Conservation (phyloP, 2,113 vertebrate species). For the Procavia capensis region DNA sequence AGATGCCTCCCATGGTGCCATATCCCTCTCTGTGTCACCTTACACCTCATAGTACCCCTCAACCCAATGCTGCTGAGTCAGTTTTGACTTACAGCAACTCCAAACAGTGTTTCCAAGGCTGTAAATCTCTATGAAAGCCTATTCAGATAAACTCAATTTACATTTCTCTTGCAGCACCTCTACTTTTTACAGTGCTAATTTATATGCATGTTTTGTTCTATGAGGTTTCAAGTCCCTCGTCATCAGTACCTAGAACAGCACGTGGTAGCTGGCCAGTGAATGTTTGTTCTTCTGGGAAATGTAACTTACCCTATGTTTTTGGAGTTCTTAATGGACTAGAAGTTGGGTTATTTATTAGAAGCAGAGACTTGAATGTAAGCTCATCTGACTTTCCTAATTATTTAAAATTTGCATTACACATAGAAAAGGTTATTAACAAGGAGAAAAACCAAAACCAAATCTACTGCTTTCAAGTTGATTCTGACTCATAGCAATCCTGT, state of each 20-base stretch:
- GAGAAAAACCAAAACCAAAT: background rate
- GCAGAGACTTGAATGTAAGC: conserved; percentile 24
- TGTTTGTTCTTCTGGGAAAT: background rate
- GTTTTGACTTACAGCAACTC: too few species aligned
- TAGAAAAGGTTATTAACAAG: conserved; percentile 32
- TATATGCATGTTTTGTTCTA: background rate
- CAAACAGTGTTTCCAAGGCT: too few species aligned
- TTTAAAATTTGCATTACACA: background rate
- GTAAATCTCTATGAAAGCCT: background rate
- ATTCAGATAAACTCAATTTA: background rate
- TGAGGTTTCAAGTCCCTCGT: background rate
- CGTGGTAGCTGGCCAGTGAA: background rate
- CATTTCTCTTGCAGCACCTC: background rate
- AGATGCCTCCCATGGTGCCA: background rate
- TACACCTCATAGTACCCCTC: background rate
- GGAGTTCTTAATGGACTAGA: background rate
- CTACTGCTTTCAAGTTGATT: too few species aligned
- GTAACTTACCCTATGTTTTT: background rate
- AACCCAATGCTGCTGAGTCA: too few species aligned
- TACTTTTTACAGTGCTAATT: background rate
- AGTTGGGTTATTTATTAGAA: conserved; percentile 44
- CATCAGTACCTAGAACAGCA: background rate
- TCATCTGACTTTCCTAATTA: conserved; percentile 64
- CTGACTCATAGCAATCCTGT: too few species aligned
- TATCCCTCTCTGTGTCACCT: background rate